Conservation (phyloP, 2,113 vertebrate species). For the Pterocles gutturalis region DNA sequence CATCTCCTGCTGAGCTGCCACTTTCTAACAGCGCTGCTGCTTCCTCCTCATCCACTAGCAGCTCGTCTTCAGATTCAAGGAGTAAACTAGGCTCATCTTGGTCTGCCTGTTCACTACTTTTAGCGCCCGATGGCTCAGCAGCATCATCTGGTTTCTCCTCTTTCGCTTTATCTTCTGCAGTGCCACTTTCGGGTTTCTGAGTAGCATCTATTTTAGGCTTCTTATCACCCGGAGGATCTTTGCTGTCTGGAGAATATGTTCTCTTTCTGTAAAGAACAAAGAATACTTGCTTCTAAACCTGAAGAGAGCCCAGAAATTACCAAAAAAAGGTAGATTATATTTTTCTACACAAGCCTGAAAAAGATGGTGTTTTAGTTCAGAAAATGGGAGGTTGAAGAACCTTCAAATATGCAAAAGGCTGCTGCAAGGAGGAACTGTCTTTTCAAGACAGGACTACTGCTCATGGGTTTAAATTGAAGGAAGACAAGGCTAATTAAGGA, state of each 20-base stretch:
- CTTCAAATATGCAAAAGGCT: background rate
- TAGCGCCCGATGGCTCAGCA: constrained; percentile 65
- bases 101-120: constrained; percentile 75
- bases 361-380: background rate
- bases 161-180: constrained; percentile 75
- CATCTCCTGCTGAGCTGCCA: constrained; percentile 82
- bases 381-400: background rate
- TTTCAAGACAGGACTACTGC: background rate
- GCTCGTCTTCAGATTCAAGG: constrained; percentile 81
- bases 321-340: background rate
- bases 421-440: background rate
- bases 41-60: constrained; percentile 83
- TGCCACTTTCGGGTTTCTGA: constrained; percentile 74
- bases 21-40: constrained; percentile 83
- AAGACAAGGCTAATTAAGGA: background rate
- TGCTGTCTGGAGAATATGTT: constrained; percentile 82
- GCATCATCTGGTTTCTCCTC: constrained; percentile 79
- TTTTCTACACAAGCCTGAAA: background rate
- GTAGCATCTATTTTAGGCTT: constrained; percentile 78
- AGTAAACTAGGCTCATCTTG: constrained; percentile 76
- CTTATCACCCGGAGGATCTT: constrained; percentile 81
- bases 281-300: background rate
- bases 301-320: background rate
- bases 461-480: background rate
- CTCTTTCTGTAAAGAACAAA: constrained; percentile 75